Evolutionary conservation across 2,888 invertebrate species (phyloP), one percentile per base, ranked within the genome.

Genomic region (Atethmia centrago): DNA sequence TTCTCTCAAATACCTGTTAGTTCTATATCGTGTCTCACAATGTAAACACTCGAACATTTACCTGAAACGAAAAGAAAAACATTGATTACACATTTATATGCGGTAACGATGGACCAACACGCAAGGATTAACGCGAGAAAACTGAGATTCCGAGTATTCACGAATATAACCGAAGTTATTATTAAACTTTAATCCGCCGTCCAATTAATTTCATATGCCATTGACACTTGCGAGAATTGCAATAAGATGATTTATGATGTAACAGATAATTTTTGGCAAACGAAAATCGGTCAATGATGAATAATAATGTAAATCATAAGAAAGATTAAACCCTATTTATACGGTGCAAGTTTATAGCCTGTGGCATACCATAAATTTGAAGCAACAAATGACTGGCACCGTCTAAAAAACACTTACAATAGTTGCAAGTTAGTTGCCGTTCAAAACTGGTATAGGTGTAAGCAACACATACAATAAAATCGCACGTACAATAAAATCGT

Each of bases 11-110:
- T 75, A 84, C 84, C 71, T 69, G 65, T 62, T 75, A 68, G 45
- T 71, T 28, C n/a, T 70, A 47, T 42, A 56, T 53, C 73, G 56
- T 67, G 66, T 74, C 59, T 67, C 31, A 69, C 49, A 64, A 28
- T 42, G 67, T 51, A 59, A 47, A 49, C 53, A 55, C 53, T 61
- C 49, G 47, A 42, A 73, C 51, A 72, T 63, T 66, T 84, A 84
- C 84, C 84, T 84, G 84, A 51, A 84, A 84, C 25, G n/a, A 75
- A 69, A 80, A 73, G 65, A 72, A 71, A 83, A 71, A 75, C 55
- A 69, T 36, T 80, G 5, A 84, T 80, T 66, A 83, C 28, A 66
- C 61, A 80, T 59, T 63, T 68, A 40, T 58, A 69, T 61, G 42
- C 67, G 42, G 40, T 61, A 64, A 82, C 56, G 66, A 66, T 63